Evolutionary conservation across 23 tunicate species (phyloP).

Genomic region (Trididemnum miniatum): DNA sequence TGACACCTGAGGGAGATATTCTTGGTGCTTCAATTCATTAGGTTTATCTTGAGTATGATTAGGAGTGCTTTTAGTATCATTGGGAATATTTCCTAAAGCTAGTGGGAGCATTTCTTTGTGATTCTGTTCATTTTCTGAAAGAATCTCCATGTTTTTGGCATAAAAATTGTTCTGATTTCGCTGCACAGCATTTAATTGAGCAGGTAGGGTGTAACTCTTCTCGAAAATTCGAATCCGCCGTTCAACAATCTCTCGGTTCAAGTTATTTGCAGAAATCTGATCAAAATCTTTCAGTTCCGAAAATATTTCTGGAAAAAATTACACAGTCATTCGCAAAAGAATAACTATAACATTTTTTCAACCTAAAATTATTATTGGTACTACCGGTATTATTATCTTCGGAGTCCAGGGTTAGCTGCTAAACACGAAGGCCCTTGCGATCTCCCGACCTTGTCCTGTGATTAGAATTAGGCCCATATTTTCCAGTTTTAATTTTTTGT

Average conservation of each 20-base stretch:
- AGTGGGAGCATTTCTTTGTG: not conserved
- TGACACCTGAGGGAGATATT: not conserved
- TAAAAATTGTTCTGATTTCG: not conserved
- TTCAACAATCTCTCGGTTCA: slow-evolving; percentile 1
- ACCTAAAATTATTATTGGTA: not conserved
- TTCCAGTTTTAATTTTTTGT: too few species aligned
- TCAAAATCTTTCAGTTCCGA: slow-evolving; percentile 15
- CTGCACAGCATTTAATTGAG: slow-evolving; percentile 3
- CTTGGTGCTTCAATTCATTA: not conserved
- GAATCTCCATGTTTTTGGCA: slow-evolving; percentile 7
- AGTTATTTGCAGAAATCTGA: not conserved
- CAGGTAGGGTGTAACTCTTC: slow-evolving; percentile 12
- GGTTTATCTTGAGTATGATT: not conserved
- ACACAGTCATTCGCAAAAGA: too few species aligned
- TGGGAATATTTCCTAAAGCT: not conserved
- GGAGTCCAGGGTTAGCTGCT: too few species aligned
- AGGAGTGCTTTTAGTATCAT: not conserved
- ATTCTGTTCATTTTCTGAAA: not conserved
- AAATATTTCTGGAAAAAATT: not conserved
- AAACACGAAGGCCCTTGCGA: too few species aligned
- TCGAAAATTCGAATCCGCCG: not conserved
- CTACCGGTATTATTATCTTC: too few species aligned
- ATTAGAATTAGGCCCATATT: too few species aligned
- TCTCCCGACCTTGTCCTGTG: too few species aligned
- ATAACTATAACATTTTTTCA: not conserved